Evolutionary conservation across 2,888 invertebrate genomes (phyloP).

Genomic region (Xanthia togata): DNA sequence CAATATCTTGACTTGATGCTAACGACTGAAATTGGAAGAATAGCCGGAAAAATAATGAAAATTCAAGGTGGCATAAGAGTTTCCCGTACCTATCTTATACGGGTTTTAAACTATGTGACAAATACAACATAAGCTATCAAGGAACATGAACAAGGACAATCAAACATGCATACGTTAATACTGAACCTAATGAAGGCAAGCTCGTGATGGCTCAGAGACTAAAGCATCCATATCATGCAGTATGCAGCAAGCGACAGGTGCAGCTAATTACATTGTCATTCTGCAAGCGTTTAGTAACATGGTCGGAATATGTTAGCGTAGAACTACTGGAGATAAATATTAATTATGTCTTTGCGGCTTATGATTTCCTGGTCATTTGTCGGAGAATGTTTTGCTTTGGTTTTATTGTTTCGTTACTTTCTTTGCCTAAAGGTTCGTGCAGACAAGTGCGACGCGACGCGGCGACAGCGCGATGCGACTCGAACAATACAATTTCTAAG

Average conservation of each 20-base stretch:
- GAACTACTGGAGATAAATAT: conserved; percentile 47
- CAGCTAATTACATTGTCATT: conserved; percentile 44
- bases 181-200: conserved; percentile 31
- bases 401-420: not conserved
- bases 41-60: not conserved
- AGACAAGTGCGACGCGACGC: too few species aligned
- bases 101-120: not conserved
- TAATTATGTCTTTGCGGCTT: conserved; percentile 35
- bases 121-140: conserved; percentile 4
- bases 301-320: conserved; percentile 39
- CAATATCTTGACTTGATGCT: not conserved
- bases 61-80: not conserved
- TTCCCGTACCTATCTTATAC: not conserved
- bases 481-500: too few species aligned
- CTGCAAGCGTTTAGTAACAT: conserved; percentile 32
- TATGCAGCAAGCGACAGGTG: conserved; percentile 46
- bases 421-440: too few species aligned
- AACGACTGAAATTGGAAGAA: not conserved
- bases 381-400: conserved; percentile 1
- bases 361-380: conserved; percentile 49
- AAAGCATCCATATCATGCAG: conserved; percentile 33
- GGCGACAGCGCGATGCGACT: too few species aligned
- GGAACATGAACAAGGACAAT: not conserved
- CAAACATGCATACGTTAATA: conserved; percentile 9
- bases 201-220: conserved; percentile 43